Percentiles rank a stretch among this genome's conserved stretches.
Conservation (phyloP, 2,113 vertebrate species). For the Etheostoma cragini region DNA sequence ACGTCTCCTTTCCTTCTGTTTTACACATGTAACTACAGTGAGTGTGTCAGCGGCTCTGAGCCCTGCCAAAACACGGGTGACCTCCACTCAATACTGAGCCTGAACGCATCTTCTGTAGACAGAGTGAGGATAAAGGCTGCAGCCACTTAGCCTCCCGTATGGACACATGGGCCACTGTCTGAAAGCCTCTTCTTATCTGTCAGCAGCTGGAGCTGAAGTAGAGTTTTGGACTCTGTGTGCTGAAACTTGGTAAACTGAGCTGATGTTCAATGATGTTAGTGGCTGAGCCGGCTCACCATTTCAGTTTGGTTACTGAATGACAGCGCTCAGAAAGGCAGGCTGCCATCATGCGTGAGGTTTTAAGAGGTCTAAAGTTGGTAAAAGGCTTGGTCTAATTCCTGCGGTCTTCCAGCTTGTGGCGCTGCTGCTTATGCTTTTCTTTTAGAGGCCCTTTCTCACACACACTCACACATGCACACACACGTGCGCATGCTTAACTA, state of each 20-base stretch:
- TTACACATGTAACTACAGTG: not conserved
- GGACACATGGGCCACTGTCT: not conserved
- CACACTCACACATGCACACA: slow-evolving; percentile 30
- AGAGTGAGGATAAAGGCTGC: not conserved
- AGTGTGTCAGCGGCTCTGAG: not conserved
- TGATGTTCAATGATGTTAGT: not conserved
- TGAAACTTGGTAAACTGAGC: not conserved
- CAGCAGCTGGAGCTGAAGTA: not conserved
- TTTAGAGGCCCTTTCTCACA: not conserved
- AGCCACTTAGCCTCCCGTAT: not conserved
- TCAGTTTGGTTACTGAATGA: not conserved
- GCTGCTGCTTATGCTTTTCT: slow-evolving; percentile 55
- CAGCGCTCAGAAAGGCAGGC: not conserved
- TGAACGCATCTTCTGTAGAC: not conserved
- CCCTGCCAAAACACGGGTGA: not conserved
- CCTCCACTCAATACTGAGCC: not conserved
- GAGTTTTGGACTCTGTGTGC: too few relatives aligned
- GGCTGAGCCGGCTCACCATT: not conserved
- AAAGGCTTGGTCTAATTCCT: slow-evolving; percentile 37
- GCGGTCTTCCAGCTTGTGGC: slow-evolving; percentile 51
- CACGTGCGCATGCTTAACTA: slow-evolving; percentile 85
- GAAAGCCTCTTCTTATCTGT: not conserved
- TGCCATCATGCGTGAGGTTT: not conserved
- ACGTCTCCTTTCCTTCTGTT: not conserved
- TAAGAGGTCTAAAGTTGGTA: not conserved